A percentile compares a stretch with the other conserved stretches of the same genome.
These are phyloP conservation scores for Gortyna flavago DNA, from an alignment of 2,888 invertebrate species.

Conservation along the genomic window DNA sequence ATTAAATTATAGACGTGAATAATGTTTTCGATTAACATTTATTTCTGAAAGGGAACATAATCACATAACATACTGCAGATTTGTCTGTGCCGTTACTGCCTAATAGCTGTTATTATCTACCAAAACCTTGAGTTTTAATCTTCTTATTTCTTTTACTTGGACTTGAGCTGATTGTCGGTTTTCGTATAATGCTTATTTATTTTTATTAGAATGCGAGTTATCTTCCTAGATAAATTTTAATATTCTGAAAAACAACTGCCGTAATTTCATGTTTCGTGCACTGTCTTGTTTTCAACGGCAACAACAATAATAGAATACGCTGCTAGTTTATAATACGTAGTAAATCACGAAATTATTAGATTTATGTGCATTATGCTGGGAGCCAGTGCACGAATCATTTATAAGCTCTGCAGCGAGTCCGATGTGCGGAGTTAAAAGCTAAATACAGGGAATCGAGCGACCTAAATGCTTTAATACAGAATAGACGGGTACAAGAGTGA, in stretches of 20 bases:
- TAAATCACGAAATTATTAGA: constrained; percentile 59
- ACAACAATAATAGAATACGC: constrained; percentile 36
- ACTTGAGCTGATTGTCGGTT: constrained; percentile 32
- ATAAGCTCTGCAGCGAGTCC: constrained; percentile 56
- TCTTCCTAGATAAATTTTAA: constrained; percentile 6
- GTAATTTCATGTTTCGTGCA: background rate
- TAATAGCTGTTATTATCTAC: constrained; percentile 53
- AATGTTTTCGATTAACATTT: constrained; percentile 53
- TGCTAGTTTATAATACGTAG: constrained; percentile 30
- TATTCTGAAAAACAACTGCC: background rate
- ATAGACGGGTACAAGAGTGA: constrained; percentile 44
- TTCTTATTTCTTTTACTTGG: constrained; percentile 23
- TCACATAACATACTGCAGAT: constrained; percentile 50
- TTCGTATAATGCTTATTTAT: constrained; percentile 25
- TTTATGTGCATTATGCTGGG: constrained; percentile 48
- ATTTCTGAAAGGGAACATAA: constrained; percentile 43
- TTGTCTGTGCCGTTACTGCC: constrained; percentile 36
- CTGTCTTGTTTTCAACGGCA: constrained; percentile 24
- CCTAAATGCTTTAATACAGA: constrained; percentile 69
- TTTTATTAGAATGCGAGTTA: constrained; percentile 21
- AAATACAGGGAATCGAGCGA: constrained; percentile 68
- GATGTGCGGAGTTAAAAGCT: constrained; percentile 61
- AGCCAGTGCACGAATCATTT: constrained; percentile 61
- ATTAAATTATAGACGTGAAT: constrained; percentile 51
- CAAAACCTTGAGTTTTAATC: constrained; percentile 38